These are phyloP conservation scores for Macrostomum cliftonense DNA, from an alignment of 2,888 invertebrate genomes.

Conservation along the genomic window DNA sequence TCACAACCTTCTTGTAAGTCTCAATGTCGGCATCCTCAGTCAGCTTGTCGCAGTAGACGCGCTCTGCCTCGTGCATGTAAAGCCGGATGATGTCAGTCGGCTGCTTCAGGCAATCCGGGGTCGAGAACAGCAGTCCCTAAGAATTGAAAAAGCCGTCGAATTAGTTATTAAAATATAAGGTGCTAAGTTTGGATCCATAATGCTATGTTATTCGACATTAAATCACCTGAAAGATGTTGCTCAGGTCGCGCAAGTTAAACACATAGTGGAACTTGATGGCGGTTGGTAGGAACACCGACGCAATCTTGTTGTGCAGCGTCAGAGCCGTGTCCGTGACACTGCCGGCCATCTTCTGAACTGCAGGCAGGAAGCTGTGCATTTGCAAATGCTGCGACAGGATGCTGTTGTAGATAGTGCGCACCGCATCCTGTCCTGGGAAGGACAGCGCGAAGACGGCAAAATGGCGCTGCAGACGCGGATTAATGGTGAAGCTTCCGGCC, in stretches of 20 bases:
- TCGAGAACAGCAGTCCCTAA: constrained; percentile 72
- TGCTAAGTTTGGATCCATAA: neutral
- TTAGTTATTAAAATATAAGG: constrained; percentile 1
- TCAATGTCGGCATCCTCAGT: constrained; percentile 78
- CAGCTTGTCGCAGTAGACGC: constrained; percentile 81
- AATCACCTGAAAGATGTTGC: constrained; percentile 72
- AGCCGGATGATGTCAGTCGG: constrained; percentile 65
- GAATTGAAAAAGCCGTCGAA: constrained; percentile 12
- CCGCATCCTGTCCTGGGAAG: constrained; percentile 61
- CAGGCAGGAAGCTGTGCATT: constrained; percentile 56
- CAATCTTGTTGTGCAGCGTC: constrained; percentile 62
- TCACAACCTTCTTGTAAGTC: constrained; percentile 64
- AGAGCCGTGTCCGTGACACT: constrained; percentile 64
- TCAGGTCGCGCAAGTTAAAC: constrained; percentile 79
- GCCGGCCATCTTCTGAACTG: constrained; percentile 50
- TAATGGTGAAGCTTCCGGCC: constrained; percentile 85
- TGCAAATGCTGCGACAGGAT: constrained; percentile 63
- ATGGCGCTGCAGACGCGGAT: constrained; percentile 54
- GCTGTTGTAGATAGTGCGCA: constrained; percentile 65
- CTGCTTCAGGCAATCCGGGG: constrained; percentile 60
- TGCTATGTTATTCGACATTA: neutral
- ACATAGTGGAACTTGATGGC: constrained; percentile 90
- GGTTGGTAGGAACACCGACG: constrained; percentile 73
- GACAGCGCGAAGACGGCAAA: constrained; percentile 44
- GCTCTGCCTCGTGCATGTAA: constrained; percentile 78